Evolutionary conservation across 2,888 invertebrate species (phyloP).

Genomic region (Protodeltote pygarga): DNA sequence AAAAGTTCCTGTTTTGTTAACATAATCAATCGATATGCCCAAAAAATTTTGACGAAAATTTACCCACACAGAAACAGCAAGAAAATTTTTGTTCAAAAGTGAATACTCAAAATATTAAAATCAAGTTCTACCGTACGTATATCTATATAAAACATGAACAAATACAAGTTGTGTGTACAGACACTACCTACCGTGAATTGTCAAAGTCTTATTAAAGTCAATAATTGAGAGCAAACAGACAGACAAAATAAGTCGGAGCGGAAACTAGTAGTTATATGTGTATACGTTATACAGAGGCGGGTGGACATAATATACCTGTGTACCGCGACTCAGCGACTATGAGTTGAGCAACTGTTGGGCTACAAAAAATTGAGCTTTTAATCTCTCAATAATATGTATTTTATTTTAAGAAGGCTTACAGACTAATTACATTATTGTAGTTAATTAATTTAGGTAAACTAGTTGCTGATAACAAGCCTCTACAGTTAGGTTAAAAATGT

Average conservation of each 20-base stretch:
- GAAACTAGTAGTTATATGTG: slow-evolving; percentile 68
- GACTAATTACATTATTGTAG: too few species aligned
- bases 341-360: slow-evolving; percentile 3
- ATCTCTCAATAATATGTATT: too few species aligned
- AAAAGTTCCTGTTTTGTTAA: too few species aligned
- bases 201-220: slow-evolving; percentile 75
- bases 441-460: too few species aligned
- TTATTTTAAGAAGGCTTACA: too few species aligned
- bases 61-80: neutral
- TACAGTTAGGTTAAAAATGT: too few species aligned
- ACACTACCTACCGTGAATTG: slow-evolving; percentile 62
- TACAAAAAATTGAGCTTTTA: neutral
- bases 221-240: slow-evolving; percentile 73
- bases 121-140: neutral
- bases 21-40: slow-evolving; percentile 55
- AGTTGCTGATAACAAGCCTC: too few species aligned
- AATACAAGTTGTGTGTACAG: slow-evolving; percentile 45
- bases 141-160: slow-evolving; percentile 27
- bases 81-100: neutral
- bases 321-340: neutral
- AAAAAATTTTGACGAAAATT: neutral
- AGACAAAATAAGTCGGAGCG: slow-evolving; percentile 70
- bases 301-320: too few species aligned
- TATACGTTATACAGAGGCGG: slow-evolving; percentile 42
- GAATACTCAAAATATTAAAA: slow-evolving; percentile 1